Percentiles rank a stretch among this genome's conserved stretches.
Evolutionary conservation across 2,113 vertebrate genomes (phyloP).

Genomic region (Henicopernis longicauda): DNA sequence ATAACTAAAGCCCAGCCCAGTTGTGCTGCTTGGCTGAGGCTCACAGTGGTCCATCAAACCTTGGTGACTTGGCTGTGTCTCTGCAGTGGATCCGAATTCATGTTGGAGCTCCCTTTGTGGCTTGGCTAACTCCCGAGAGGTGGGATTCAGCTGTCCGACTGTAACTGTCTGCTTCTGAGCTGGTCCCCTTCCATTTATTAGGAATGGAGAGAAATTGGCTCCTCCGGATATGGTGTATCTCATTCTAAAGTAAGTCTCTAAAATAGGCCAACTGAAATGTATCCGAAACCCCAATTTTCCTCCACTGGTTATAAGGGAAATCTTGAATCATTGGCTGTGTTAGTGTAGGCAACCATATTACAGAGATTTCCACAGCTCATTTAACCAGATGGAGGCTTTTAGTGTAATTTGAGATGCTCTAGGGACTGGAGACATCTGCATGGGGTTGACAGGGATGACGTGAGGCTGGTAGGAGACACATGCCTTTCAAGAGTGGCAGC

Average conservation of each 20-base stretch:
- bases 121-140: neutral
- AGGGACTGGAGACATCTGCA: neutral
- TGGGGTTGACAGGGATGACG: neutral
- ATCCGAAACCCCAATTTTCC: neutral
- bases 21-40: neutral
- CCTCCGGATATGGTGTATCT: neutral
- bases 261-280: neutral
- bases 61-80: neutral
- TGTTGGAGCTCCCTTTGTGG: neutral
- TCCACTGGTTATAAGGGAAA: neutral
- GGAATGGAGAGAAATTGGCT: neutral
- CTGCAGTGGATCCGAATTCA: neutral
- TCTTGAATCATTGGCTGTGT: neutral
- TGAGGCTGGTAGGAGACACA: neutral
- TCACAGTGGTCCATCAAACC: neutral
- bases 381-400: neutral
- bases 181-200: neutral
- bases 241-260: neutral
- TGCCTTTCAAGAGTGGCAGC: neutral
- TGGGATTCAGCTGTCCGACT: neutral
- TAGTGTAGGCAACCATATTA: neutral
- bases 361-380: neutral
- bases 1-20: neutral
- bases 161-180: neutral
- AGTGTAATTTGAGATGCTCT: neutral